A percentile compares a stretch with the other conserved stretches of the same genome.
Evolutionary conservation across 1,140 invertebrate genomes (phyloP).

Genomic region (Colletes latitarsis): DNA sequence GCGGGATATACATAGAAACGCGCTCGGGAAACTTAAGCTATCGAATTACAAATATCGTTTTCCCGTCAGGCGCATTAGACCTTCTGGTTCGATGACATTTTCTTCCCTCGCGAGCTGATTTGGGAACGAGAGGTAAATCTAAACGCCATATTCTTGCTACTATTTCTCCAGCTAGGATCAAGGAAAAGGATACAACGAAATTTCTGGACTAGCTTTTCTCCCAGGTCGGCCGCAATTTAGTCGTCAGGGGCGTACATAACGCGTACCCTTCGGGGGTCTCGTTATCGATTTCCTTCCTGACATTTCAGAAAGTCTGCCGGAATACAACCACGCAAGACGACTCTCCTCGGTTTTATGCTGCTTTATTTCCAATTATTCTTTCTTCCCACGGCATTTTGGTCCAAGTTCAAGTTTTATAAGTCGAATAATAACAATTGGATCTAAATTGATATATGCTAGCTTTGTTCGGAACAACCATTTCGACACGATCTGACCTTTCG

Average conservation of each 20-base stretch:
- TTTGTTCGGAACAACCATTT: no score
- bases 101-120: background rate
- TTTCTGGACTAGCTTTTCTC: conserved; percentile 50
- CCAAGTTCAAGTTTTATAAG: no score
- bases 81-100: background rate
- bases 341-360: conserved; percentile 5
- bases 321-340: conserved; percentile 14
- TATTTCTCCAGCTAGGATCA: background rate
- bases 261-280: conserved; percentile 58
- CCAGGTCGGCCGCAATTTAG: conserved; percentile 54
- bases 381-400: background rate
- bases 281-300: conserved; percentile 62
- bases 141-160: background rate
- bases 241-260: conserved; percentile 58
- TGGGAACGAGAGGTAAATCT: no score
- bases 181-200: conserved; percentile 35
- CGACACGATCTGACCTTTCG: background rate
- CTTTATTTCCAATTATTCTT: background rate
- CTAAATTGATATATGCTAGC: background rate
- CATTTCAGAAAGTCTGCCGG: conserved; percentile 42
- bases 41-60: conserved; percentile 25
- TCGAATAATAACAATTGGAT: background rate
- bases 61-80: background rate
- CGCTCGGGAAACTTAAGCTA: conserved; percentile 20
- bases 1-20: conserved; percentile 1